These are phyloP conservation scores for Pseudoatta argentina DNA, from an alignment of 1,140 invertebrate genomes.

Conservation along the genomic window DNA sequence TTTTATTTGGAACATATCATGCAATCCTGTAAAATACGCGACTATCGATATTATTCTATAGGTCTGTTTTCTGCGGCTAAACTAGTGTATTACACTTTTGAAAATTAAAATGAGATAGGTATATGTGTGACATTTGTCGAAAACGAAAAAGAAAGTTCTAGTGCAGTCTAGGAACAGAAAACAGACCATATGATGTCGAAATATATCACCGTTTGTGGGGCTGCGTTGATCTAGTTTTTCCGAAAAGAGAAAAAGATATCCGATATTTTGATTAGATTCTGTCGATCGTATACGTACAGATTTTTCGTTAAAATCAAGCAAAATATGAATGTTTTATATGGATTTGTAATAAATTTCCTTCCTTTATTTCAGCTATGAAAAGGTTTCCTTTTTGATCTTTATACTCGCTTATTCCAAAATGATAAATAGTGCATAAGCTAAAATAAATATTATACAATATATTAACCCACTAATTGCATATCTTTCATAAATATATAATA, in stretches of 20 bases:
- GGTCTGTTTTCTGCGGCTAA: no score
- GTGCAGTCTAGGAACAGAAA: no score
- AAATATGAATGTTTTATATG: constrained; percentile 52
- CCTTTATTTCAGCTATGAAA: background rate
- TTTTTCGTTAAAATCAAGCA: constrained; percentile 13
- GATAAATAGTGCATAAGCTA: background rate
- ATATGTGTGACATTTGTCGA: no score
- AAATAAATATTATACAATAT: constrained; percentile 6
- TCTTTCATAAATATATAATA: background rate
- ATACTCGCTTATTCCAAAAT: background rate
- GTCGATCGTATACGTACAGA: background rate
- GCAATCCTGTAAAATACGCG: background rate
- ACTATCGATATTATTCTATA: background rate
- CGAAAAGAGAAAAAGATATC: background rate
- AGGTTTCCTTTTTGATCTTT: background rate
- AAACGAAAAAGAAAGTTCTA: no score
- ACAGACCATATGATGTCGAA: background rate
- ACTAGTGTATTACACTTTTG: no score
- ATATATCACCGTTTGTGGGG: background rate
- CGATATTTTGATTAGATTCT: constrained; percentile 30
- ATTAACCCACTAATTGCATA: background rate
- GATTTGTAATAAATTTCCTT: constrained; percentile 52
- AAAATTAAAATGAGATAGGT: no score
- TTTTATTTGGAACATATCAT: constrained; percentile 41
- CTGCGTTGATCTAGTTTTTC: background rate